phyloP scores from a whole-genome alignment of 2,797 vertebrate genomes.

The Euphonia xanthogaster region DNA sequence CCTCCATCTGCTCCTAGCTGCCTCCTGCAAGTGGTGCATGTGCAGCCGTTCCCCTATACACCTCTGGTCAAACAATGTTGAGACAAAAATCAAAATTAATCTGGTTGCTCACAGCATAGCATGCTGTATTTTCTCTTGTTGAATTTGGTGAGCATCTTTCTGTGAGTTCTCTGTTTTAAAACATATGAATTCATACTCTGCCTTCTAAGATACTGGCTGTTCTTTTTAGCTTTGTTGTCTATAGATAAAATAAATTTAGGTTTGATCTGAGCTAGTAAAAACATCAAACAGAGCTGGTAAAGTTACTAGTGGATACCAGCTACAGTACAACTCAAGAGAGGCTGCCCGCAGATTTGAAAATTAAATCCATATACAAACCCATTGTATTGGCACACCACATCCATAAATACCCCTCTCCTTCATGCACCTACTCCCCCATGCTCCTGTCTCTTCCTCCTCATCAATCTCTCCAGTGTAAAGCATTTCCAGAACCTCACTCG shows the following conservation, averaged over 20 bases:
- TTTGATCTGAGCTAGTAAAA: neutral
- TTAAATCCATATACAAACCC: neutral
- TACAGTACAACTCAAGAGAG: neutral
- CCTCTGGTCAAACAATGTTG: neutral
- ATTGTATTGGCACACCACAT: accelerated
- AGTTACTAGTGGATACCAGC: neutral
- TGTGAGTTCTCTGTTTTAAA: neutral
- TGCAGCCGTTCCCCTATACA: neutral
- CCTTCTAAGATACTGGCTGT: neutral
- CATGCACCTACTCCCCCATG: neutral
- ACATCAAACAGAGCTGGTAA: neutral
- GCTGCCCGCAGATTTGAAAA: neutral
- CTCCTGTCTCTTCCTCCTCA: neutral
- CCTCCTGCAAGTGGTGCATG: neutral
- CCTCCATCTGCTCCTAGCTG: neutral
- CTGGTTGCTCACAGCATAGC: neutral
- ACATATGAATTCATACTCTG: neutral
- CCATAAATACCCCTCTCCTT: neutral
- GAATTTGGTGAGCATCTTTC: neutral
- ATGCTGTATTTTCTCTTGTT: neutral
- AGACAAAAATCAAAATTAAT: neutral
- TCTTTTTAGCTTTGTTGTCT: neutral
- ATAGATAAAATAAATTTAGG: neutral
- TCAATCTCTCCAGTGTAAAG: neutral
- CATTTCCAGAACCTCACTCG: neutral